Percentiles rank a stretch among this genome's conserved stretches.
Conservation (phyloP, 2,797 vertebrate genomes). For the Passerculus sandwichensis region DNA sequence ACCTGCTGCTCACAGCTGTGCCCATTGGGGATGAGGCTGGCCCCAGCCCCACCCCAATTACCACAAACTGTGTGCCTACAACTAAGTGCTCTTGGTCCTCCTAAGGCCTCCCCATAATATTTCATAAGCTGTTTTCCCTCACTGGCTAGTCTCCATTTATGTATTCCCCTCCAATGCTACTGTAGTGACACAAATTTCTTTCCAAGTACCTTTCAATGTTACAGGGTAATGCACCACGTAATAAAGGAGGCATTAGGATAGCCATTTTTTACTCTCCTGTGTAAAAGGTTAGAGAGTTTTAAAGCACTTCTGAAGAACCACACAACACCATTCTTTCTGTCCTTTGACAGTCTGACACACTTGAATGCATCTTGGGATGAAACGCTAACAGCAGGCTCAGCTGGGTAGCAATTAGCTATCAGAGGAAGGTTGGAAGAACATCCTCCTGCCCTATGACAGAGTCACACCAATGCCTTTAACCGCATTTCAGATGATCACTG, state of each 20-base stretch:
- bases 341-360: background rate
- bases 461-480: background rate
- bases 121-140: background rate
- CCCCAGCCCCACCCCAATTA: background rate
- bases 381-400: background rate
- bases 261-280: background rate
- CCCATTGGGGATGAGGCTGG: background rate
- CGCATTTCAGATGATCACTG: background rate
- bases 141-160: background rate
- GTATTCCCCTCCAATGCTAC: background rate
- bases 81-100: background rate
- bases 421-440: background rate
- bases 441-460: background rate
- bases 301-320: background rate
- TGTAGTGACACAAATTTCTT: background rate
- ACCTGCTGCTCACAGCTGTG: background rate
- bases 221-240: background rate
- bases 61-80: background rate
- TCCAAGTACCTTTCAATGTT: background rate
- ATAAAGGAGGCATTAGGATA: background rate
- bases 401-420: background rate
- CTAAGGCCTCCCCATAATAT: background rate
- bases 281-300: background rate
- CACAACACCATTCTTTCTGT: background rate
- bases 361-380: background rate